A percentile compares a stretch with the other conserved stretches of the same genome.
Evolutionary conservation across 2,888 invertebrate species (phyloP).

Genomic region (Agrilus cyanescens): DNA sequence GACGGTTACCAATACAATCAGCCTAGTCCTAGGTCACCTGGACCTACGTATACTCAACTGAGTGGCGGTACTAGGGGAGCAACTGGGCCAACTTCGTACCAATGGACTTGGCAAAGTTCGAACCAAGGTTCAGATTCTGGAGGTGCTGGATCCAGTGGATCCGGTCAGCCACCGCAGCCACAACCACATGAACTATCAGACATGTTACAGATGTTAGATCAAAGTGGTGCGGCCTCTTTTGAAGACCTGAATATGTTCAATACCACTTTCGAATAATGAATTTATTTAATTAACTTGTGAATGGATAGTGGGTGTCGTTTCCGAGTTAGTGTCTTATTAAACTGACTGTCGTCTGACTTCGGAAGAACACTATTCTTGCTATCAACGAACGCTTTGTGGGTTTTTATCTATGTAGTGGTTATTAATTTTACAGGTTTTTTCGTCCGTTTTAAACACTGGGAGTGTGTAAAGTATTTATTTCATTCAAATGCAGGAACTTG

Average conservation of each 20-base stretch:
- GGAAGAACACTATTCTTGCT: constrained; percentile 9
- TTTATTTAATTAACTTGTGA: constrained; percentile 10
- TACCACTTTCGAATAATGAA: constrained; percentile 54
- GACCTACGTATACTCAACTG: constrained; percentile 70
- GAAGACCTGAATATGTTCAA: constrained; percentile 89
- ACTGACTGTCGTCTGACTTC: constrained; percentile 11
- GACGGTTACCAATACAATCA: constrained; percentile 53
- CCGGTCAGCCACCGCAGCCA: constrained; percentile 50
- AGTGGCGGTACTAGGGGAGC: constrained; percentile 46
- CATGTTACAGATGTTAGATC: constrained; percentile 87
- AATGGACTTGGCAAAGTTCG: constrained; percentile 35
- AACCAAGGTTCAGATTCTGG: constrained; percentile 37
- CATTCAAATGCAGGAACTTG: too few species aligned
- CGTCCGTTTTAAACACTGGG: too few species aligned
- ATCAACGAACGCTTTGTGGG: constrained; percentile 3
- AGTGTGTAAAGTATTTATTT: too few species aligned
- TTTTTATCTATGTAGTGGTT: too few species aligned
- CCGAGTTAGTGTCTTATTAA: constrained; percentile 13
- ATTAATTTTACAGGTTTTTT: too few species aligned
- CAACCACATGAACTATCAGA: constrained; percentile 76
- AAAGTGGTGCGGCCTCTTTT: constrained; percentile 69
- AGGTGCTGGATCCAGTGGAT: constrained; percentile 38
- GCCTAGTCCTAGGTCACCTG: constrained; percentile 77
- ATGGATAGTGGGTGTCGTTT: constrained; percentile 9
- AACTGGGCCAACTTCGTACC: constrained; percentile 27